Evolutionary conservation across 2,113 vertebrate genomes (phyloP), one percentile per base, ranked within the genome.

Genomic region (Elgaria multicarinata): DNA sequence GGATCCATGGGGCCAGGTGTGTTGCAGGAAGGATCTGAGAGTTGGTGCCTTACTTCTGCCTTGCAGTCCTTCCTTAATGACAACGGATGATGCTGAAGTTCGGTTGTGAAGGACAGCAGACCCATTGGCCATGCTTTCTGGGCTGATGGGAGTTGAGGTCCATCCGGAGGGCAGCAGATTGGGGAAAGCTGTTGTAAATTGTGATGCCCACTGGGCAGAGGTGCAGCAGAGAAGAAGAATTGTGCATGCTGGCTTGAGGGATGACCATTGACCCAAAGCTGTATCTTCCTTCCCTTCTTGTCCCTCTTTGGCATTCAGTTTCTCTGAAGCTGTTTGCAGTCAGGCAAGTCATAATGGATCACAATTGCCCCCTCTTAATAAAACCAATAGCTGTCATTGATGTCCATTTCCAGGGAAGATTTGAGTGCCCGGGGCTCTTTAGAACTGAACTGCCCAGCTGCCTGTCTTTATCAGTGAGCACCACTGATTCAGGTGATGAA

Each of bases 331-430:
- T 87, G 84, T 39, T 83, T 82, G 82, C 62, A 69, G 22, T 24
- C 42, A 75, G 90, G 36, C 62, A 81, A 90, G 42, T 89, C 39
- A 36, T 71, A 88, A 85, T 75, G 82, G n/a, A 28, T 50, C 67
- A n/a, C 58, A 77, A 74, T 90, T 85, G 83, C 33, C 50, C 77
- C 31, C 26, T 24, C 14, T 46, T 69, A 58, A 9, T 86, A 88
- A 89, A 66, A 77, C 69, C 79, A 67, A 33, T 77, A 83, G 87
- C 69, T 89, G 64, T 62, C 39, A 82, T n/a, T 91, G 83, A 89
- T 86, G 84, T 82, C 36, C 42, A 69, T 86, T 86, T 83, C 44
- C 58, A 82, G 69, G 78, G 83, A 46, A 62, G 36, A 58, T 82
- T 84, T 31, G 14, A 84, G 50, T 10, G 31, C 72, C 78, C 10